Evolutionary conservation across 2,888 invertebrate genomes (phyloP), one percentile per base, ranked within the genome.

Genomic region (Dasysyrphus tricinctus): DNA sequence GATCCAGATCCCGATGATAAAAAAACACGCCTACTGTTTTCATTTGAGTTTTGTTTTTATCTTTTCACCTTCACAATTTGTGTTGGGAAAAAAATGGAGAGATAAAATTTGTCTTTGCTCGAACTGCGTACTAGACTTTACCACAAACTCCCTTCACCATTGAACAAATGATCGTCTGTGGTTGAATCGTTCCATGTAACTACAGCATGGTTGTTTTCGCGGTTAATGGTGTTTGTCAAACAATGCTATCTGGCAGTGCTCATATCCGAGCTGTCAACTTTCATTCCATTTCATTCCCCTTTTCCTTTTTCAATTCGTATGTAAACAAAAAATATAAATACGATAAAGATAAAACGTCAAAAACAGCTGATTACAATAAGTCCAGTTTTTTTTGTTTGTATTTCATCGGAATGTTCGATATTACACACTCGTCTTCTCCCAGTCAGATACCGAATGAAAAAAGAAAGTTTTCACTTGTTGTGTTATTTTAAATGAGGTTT

Each of bases 401-500:
- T 76, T 74, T 51, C 61, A 44, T 79, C 32, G 83, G 83, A 87
- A 87, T 81, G 78, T 81, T 70, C 65, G 32, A 65, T 65, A 16
- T 67, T 67, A 54, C 69, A 54, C 69, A 69, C 72, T 74, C 47
- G 72, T 78, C 81, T 75, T 44, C 19, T 70, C 19, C 19, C 16
- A 80, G 61, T 65, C 24, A 67, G 69, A 51, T 69, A 65, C 47
- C 76, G 79, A 87, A 87, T 80, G 80, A 83, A 87, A 87, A 87
- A 87, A 79, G 78, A 87, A 87, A 79, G 78, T 87, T 83, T 86
- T 83, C 56, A 72, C 65, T 83, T 83, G 87, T 83, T 39, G 67
- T 67, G 24, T 67, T 67, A 49, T 84, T 47, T 82, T 83, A 83
- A 87, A 87, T 87, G 82, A 87, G 87, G 82, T 87, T 83, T 87